Conservation (phyloP, 2,888 invertebrate genomes). For the Crocallis elinguaria region DNA sequence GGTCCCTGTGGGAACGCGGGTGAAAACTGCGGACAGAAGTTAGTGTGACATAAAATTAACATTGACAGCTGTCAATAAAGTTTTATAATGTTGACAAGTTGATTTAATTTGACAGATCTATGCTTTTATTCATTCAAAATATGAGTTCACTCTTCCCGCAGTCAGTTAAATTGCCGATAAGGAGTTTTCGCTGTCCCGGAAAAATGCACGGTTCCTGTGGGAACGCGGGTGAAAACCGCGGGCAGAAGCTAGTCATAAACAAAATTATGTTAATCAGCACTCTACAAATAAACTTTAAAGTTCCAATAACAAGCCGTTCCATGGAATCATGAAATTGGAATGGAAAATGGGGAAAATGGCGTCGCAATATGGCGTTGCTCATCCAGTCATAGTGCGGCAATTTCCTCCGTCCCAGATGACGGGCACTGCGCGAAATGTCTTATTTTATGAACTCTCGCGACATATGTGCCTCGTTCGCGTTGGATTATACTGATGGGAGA, state of each 20-base stretch:
- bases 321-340: conserved; percentile 63
- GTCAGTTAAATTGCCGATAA: no score
- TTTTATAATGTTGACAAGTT: no score
- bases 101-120: no score
- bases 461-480: conserved; percentile 30
- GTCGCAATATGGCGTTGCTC: conserved; percentile 54
- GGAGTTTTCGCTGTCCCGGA: no score
- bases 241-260: not conserved
- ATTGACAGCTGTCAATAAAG: no score
- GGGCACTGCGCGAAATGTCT: conserved; percentile 35
- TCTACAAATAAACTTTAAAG: conserved; percentile 23
- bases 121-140: no score
- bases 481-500: conserved; percentile 24
- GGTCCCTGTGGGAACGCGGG: no score
- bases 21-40: no score
- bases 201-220: no score
- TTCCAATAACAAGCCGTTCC: conserved; percentile 45
- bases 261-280: conserved; percentile 1
- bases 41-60: no score
- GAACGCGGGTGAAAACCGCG: no score
- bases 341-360: conserved; percentile 63
- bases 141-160: no score
- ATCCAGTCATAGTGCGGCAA: conserved; percentile 40
- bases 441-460: conserved; percentile 28
- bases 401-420: conserved; percentile 46